Conservation (phyloP, 1,140 invertebrate genomes). For the Rhagoletis pomonella region DNA sequence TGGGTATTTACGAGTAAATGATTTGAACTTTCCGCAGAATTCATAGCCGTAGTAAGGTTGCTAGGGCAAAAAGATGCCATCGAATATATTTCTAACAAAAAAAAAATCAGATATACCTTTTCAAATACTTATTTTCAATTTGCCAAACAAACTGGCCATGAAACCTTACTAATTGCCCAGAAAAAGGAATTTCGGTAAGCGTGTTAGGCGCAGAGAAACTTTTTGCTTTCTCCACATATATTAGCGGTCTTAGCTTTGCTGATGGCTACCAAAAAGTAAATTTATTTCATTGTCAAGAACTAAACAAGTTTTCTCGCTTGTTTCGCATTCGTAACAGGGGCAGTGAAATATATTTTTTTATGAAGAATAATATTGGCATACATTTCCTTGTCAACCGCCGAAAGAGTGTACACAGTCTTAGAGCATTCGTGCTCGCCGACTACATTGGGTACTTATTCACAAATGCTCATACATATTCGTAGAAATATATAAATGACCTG, state of each 20-base stretch:
- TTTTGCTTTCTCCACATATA: neutral
- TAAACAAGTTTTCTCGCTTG: neutral
- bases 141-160: slow-evolving; percentile 12
- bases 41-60: neutral
- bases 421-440: neutral
- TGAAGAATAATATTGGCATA: slow-evolving; percentile 38
- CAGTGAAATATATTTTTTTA: neutral
- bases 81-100: neutral
- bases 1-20: slow-evolving; percentile 19
- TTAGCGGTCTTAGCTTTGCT: neutral
- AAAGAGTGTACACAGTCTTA: neutral
- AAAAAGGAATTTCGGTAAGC: neutral
- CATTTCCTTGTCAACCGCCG: neutral
- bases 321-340: neutral
- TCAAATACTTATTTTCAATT: neutral
- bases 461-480: neutral
- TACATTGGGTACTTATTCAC: neutral
- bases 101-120: neutral
- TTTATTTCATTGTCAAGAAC: neutral
- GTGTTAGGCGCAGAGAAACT: neutral
- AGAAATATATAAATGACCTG: neutral
- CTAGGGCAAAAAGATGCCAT: neutral
- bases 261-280: neutral
- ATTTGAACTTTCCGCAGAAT: neutral
- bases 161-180: slow-evolving; percentile 32